Evolutionary conservation across 2,888 invertebrate genomes (phyloP).

Genomic region (Polydrusus pterygomalis): DNA sequence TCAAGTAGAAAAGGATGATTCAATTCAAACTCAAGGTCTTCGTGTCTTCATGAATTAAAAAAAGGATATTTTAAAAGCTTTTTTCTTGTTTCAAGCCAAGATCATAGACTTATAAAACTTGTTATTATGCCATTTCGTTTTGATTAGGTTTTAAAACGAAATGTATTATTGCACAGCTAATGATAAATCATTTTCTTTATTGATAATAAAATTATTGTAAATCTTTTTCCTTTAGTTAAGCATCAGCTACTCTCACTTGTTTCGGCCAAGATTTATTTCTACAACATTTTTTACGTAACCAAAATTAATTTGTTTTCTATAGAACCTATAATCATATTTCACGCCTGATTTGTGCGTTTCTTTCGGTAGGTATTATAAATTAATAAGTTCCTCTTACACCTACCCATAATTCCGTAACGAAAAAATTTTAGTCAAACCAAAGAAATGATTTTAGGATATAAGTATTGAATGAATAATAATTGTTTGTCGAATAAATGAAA

Average conservation of each 20-base stretch:
- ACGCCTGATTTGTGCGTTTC: constrained; percentile 2
- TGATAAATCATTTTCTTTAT: neutral
- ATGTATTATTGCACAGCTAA: neutral
- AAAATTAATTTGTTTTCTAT: neutral
- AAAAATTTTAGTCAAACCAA: neutral
- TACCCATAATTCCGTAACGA: neutral
- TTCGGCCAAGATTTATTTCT: constrained; percentile 4
- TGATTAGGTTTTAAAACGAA: neutral
- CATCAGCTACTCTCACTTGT: neutral
- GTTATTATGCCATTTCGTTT: neutral
- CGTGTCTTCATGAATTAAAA: neutral
- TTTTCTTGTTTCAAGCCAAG: neutral
- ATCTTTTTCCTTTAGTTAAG: neutral
- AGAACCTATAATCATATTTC: constrained; percentile 9
- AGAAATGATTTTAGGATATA: neutral
- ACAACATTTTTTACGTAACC: neutral
- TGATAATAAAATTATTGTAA: neutral
- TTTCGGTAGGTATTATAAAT: neutral
- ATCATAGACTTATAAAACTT: no score
- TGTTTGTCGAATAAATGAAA: neutral
- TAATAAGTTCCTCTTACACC: neutral
- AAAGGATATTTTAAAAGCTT: neutral
- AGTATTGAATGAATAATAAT: neutral
- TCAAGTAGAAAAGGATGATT: constrained; percentile 8
- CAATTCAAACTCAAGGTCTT: constrained; percentile 13